Percentiles rank a stretch among this genome's conserved stretches.
Evolutionary conservation across 2,113 vertebrate genomes (phyloP).

Genomic region (Hassar affinis): DNA sequence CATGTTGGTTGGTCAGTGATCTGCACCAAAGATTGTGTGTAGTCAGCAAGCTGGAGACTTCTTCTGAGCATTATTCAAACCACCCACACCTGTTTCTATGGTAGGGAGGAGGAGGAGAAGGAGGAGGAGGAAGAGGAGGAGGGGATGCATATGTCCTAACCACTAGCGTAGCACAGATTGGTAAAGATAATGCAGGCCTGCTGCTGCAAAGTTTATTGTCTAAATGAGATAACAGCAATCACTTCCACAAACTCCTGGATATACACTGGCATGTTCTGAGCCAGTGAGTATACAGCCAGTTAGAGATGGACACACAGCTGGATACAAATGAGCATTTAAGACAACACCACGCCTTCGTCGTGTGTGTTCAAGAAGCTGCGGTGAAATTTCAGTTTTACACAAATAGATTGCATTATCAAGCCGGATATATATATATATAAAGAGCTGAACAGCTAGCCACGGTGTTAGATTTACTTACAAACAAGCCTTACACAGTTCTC

Average conservation of each 20-base stretch:
- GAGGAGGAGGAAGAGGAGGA: neutral
- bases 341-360: neutral
- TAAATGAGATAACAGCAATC: slow-evolving; percentile 38
- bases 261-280: slow-evolving; percentile 15
- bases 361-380: neutral
- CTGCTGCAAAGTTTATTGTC: slow-evolving; percentile 38
- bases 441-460: neutral
- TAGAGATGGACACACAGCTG: slow-evolving; percentile 13
- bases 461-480: slow-evolving; percentile 15
- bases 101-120: neutral
- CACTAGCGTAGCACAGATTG: slow-evolving; percentile 43
- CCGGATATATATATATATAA: neutral
- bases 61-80: slow-evolving; percentile 51
- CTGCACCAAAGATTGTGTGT: slow-evolving; percentile 46
- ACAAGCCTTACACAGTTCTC: slow-evolving; percentile 48
- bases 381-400: neutral
- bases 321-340: slow-evolving; percentile 19
- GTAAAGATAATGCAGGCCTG: slow-evolving; percentile 31
- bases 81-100: slow-evolving; percentile 49
- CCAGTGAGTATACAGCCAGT: slow-evolving; percentile 19
- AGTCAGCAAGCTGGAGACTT: slow-evolving; percentile 52
- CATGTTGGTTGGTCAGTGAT: slow-evolving; percentile 49
- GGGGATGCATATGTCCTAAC: slow-evolving; percentile 30
- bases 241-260: slow-evolving; percentile 20
- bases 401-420: slow-evolving; percentile 13